Evolutionary conservation across 2,113 vertebrate species (phyloP), one percentile per base, ranked within the genome.

Genomic region (Uria lomvia): DNA sequence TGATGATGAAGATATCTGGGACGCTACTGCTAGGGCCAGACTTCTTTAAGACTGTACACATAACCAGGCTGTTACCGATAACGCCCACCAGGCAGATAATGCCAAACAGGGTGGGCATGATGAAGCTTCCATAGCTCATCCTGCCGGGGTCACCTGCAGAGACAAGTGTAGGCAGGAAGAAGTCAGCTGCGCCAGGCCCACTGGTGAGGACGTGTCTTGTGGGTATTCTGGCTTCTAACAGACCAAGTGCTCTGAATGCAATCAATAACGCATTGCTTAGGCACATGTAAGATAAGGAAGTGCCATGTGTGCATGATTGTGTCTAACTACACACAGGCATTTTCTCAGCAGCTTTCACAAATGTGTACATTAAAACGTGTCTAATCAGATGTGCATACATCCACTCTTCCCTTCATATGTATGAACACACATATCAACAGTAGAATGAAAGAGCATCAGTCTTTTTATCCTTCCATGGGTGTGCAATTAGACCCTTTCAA

Each of bases 1-100:
- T 97, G 84, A 94, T 79, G 71, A 97, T 97, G 92, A 97, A 97
- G 89, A 96, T 96, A 79, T 95, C 96, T 5, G 98, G 97, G 15
- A 97, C 96, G 0, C 96, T 97, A 50, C 95, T 97, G 20, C 82
- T 94, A 36, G 94, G 96, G 62, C 96, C 91, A 72, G 96, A 97
- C 91, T 98, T 98, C 81, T 98, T 98, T 58, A 98, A 94, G 49
- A 98, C 96, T 29, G 93, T 97, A 88, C 96, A 98, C 92, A 98
- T 96, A 36, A 98, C 97, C 6, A 98, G 92, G 47, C 86, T 96
- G 95, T 98, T 98, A 26, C 97, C 97, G 8, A 90, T 45, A 30
- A 98, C 94, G 15, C 97, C 97, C 52, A 98, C 73, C 55, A 98
- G 77, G 53, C 97, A 98, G 83, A 98, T 98, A 83, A 98, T 84